Percentiles rank a stretch among this genome's conserved stretches.
These are phyloP conservation scores for Polydrusus tereticollis DNA, from an alignment of 2,888 invertebrate species.

Conservation along the genomic window DNA sequence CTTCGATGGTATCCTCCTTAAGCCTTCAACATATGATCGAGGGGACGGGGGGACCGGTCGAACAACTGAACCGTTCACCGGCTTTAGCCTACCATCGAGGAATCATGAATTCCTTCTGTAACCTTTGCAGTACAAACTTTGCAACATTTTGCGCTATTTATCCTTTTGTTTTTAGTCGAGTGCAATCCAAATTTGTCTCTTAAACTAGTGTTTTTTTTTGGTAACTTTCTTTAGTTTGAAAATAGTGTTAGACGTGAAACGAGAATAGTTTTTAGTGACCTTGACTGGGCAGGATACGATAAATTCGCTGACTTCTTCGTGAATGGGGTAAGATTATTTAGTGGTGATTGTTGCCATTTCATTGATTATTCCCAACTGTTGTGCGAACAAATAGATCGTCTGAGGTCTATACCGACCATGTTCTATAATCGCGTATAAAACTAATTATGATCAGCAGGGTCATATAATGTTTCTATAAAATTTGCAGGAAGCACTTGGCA, in stretches of 20 bases:
- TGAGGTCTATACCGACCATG: no score
- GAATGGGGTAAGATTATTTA: background rate
- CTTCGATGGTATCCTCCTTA: constrained; percentile 38
- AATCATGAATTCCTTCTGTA: constrained; percentile 49
- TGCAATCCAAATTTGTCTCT: background rate
- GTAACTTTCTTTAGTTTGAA: background rate
- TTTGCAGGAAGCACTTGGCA: no score
- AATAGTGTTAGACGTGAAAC: background rate
- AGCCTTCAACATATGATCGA: constrained; percentile 48
- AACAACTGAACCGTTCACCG: constrained; percentile 51
- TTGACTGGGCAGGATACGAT: constrained; percentile 1
- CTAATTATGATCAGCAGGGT: no score
- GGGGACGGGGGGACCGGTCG: constrained; percentile 46
- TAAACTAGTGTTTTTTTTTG: background rate
- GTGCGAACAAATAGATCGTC: no score
- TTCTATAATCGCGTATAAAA: no score
- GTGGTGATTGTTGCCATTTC: background rate
- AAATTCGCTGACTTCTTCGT: background rate
- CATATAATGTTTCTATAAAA: no score
- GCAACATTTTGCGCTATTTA: constrained; percentile 41
- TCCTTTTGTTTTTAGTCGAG: background rate
- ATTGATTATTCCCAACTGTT: no score
- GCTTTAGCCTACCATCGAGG: constrained; percentile 42
- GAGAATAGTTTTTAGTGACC: constrained; percentile 5
- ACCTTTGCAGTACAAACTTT: constrained; percentile 49